Conservation (phyloP, 2,113 vertebrate genomes). For the Sturnira hondurensis region DNA sequence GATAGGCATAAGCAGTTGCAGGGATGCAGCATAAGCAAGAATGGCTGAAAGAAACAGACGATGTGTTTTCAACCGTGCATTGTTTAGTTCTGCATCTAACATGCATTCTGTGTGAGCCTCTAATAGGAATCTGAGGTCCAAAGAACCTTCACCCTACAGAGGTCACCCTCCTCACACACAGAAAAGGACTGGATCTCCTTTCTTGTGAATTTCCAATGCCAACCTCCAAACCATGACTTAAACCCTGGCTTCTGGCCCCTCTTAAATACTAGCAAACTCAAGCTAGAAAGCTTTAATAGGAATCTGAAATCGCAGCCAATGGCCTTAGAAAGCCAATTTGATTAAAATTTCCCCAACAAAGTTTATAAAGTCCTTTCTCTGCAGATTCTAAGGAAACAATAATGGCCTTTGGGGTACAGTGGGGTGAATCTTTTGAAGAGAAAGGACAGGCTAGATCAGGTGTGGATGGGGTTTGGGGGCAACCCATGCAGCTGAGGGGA, state of each 20-base stretch:
- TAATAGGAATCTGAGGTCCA: not conserved
- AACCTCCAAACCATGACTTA: conserved; percentile 44
- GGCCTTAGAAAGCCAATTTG: conserved; percentile 47
- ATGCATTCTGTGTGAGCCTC: not conserved
- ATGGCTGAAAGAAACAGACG: not conserved
- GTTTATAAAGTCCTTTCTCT: conserved; percentile 27
- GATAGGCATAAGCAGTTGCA: not conserved
- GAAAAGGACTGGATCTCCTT: not conserved
- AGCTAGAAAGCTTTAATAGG: conserved; percentile 20
- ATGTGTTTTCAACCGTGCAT: not conserved
- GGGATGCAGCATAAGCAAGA: not conserved
- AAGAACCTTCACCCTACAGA: not conserved
- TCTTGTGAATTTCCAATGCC: conserved; percentile 44
- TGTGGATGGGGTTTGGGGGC: not conserved
- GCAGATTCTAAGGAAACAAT: not conserved
- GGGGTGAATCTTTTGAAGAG: not conserved
- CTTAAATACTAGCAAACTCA: conserved; percentile 56
- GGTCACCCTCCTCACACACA: not conserved
- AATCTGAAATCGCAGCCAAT: conserved; percentile 45
- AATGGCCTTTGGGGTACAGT: not conserved
- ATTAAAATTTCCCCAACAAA: conserved; percentile 8
- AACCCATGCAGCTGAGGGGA: not conserved
- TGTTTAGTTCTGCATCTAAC: not conserved
- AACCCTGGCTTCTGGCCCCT: conserved; percentile 52
- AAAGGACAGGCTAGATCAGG: not conserved